Percentiles rank a stretch among this genome's conserved stretches.
These are phyloP conservation scores for Mycetomoellerius zeteki DNA, from an alignment of 1,140 invertebrate genomes.

Conservation along the genomic window DNA sequence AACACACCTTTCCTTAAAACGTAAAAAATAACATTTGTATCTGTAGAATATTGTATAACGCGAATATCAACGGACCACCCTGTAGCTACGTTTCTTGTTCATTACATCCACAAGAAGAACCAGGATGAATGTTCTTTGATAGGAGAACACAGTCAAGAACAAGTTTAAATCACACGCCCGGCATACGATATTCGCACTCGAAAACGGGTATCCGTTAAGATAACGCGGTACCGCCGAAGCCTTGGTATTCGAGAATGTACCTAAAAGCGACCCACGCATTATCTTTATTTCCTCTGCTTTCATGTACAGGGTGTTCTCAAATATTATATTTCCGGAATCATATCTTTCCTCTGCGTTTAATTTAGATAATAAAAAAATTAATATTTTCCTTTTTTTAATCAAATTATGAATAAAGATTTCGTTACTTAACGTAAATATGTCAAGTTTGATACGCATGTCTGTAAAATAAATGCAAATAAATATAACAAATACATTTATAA, in stretches of 20 bases:
- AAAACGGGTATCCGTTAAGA: constrained; percentile 76
- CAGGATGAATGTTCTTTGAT: constrained; percentile 57
- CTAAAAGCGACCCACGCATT: constrained; percentile 69
- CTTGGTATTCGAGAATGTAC: constrained; percentile 51
- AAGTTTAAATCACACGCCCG: constrained; percentile 70
- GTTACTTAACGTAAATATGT: not conserved
- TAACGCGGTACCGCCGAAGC: constrained; percentile 65
- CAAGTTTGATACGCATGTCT: not conserved
- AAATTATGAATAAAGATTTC: not conserved
- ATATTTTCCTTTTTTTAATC: not conserved
- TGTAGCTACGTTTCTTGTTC: constrained; percentile 46
- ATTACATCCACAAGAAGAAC: constrained; percentile 50
- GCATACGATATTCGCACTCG: constrained; percentile 71
- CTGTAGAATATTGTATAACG: not conserved
- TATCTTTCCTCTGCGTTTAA: not conserved
- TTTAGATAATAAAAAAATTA: not conserved
- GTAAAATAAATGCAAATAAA: not conserved
- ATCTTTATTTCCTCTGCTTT: constrained; percentile 68
- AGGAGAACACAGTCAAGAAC: constrained; percentile 62
- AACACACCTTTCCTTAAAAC: not conserved
- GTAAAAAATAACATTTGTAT: not conserved
- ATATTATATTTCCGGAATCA: constrained; percentile 10
- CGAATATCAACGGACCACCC: constrained; percentile 9
- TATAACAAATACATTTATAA: not conserved
- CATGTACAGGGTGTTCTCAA: constrained; percentile 67